Conservation (phyloP, 2,888 invertebrate species). For the Coelogynopora nodosa region DNA sequence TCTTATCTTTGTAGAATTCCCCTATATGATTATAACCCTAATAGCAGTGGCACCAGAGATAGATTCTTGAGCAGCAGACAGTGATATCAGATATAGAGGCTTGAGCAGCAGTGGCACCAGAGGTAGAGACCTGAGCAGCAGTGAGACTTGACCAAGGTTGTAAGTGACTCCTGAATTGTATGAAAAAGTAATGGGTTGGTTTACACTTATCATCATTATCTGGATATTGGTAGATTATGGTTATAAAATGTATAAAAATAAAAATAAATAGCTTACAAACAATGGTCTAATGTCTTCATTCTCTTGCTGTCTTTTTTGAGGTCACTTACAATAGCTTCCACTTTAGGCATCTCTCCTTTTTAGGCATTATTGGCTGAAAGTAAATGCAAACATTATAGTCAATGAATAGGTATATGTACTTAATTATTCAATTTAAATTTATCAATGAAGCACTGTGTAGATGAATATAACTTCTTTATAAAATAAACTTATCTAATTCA, state of each 20-base stretch:
- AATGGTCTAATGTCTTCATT: neutral
- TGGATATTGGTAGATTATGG: too few relatives aligned
- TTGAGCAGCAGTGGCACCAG: too few relatives aligned
- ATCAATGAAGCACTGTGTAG: neutral
- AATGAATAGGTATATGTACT: neutral
- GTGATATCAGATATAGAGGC: too few relatives aligned
- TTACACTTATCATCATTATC: neutral
- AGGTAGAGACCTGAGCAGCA: too few relatives aligned
- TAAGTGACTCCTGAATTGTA: too few relatives aligned
- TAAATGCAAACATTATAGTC: neutral
- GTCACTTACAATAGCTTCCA: neutral
- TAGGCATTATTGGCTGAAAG: neutral
- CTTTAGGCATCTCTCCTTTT: neutral
- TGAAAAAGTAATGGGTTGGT: neutral
- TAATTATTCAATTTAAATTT: neutral
- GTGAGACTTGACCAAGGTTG: too few relatives aligned
- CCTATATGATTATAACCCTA: too few relatives aligned
- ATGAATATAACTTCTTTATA: neutral
- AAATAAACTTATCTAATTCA: too few relatives aligned
- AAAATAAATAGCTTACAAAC: neutral
- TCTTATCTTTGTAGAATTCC: too few relatives aligned
- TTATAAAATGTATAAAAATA: neutral
- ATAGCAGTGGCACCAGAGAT: too few relatives aligned
- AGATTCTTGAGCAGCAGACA: too few relatives aligned
- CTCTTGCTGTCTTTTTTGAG: neutral